Percentiles rank a stretch among this genome's conserved stretches.
phyloP scores from a whole-genome alignment of 2,113 vertebrate species.

The Heloderma charlesbogerti region DNA sequence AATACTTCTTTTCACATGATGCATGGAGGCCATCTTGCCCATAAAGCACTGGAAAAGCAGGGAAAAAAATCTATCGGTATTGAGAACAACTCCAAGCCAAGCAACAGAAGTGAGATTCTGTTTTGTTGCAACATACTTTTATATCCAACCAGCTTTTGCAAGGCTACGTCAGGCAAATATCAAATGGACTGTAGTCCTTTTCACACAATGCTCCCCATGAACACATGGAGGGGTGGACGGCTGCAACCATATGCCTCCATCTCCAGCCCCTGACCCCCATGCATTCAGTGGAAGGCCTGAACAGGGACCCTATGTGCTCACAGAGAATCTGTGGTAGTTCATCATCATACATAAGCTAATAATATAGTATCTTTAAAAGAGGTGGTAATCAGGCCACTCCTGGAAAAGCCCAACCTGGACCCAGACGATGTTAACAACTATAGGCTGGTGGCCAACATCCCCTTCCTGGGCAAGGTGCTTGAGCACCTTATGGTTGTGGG shows the following conservation, averaged over 20 bases:
- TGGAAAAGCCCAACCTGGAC: no score
- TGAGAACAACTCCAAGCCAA: background rate
- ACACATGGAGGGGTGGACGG: background rate
- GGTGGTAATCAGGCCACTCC: no score
- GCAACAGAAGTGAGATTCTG: rapidly evolving
- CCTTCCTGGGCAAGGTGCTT: no score
- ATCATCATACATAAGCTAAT: background rate
- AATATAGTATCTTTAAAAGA: background rate
- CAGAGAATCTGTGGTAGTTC: background rate
- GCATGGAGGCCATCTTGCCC: constrained; percentile 57
- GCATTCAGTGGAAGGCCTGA: background rate
- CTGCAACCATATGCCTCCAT: background rate
- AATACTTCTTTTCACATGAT: constrained; percentile 82
- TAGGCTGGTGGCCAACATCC: no score
- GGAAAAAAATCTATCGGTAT: rapidly evolving
- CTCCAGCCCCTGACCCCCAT: background rate
- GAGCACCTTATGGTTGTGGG: no score
- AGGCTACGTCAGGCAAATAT: background rate
- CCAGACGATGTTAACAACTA: no score
- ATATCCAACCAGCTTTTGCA: background rate
- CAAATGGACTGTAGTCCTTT: background rate
- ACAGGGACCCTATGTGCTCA: background rate
- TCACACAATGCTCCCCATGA: background rate
- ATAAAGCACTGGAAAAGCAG: constrained; percentile 67
- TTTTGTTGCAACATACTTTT: rapidly evolving